These are phyloP conservation scores for Embiotoca jacksoni DNA, from an alignment of 2,113 vertebrate genomes.

Conservation along the genomic window DNA sequence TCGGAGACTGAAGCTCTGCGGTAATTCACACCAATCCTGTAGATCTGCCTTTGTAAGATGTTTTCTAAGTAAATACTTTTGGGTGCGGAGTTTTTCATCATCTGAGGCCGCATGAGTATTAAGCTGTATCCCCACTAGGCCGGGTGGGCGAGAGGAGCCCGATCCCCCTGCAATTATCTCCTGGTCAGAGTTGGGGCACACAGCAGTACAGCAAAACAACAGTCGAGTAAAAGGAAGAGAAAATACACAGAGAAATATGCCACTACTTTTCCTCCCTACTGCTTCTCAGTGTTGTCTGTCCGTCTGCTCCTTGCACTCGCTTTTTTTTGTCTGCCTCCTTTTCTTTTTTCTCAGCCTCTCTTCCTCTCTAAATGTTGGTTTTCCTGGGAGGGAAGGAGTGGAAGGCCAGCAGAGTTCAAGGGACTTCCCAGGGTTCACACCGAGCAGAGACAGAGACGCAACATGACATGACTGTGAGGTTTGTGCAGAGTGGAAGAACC, in stretches of 20 bases:
- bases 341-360: conserved; percentile 40
- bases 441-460: conserved; percentile 50
- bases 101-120: conserved; percentile 28
- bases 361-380: conserved; percentile 45
- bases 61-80: conserved; percentile 75
- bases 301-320: conserved; percentile 20
- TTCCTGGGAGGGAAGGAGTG: conserved; percentile 58
- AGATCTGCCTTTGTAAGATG: conserved; percentile 63
- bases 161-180: conserved; percentile 49
- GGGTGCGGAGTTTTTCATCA: conserved; percentile 47
- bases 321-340: conserved; percentile 19
- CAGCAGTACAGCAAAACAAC: conserved; percentile 27
- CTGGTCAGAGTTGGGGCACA: conserved; percentile 51
- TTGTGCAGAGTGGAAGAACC: conserved; percentile 59
- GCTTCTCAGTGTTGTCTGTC: not conserved
- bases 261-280: too few relatives aligned
- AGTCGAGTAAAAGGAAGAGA: conserved; percentile 39
- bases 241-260: conserved; percentile 17
- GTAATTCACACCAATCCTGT: conserved; percentile 60
- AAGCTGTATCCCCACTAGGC: conserved; percentile 18
- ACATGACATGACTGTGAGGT: conserved; percentile 32
- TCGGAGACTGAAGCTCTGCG: conserved; percentile 43
- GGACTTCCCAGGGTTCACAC: conserved; percentile 85
- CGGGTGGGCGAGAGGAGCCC: conserved; percentile 19
- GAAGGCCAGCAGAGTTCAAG: conserved; percentile 74